Conservation (phyloP, 2,888 invertebrate species). For the Rotaria sp. region DNA sequence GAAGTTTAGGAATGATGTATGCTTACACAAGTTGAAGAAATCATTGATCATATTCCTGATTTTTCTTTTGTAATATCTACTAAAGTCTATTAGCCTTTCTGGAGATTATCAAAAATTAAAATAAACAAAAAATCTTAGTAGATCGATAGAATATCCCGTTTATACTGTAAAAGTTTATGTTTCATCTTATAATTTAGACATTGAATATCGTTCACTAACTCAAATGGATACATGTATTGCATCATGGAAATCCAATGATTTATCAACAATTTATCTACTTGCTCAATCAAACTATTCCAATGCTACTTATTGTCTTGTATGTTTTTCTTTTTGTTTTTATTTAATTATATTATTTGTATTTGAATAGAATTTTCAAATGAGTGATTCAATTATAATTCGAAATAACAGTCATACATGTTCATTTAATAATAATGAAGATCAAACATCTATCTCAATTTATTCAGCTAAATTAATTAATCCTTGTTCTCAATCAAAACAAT, state of each 20-base stretch:
- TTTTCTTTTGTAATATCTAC: no score
- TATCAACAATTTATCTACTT: not conserved
- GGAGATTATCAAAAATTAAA: not conserved
- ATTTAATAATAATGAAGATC: not conserved
- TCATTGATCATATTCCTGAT: no score
- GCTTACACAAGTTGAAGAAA: no score
- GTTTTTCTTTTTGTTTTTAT: not conserved
- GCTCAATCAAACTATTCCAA: not conserved
- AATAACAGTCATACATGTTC: not conserved
- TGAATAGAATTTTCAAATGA: not conserved
- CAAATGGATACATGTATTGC: conserved; percentile 1
- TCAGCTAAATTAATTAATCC: not conserved
- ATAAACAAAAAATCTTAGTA: no score
- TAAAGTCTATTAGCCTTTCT: not conserved
- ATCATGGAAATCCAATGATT: not conserved
- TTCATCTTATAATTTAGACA: not conserved
- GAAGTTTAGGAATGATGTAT: no score
- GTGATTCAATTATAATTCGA: not conserved
- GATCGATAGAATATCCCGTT: no score
- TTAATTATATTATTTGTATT: not conserved
- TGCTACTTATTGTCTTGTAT: not conserved
- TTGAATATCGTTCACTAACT: not conserved
- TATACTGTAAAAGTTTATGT: no score
- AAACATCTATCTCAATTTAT: not conserved
- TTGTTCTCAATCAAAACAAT: not conserved